Evolutionary conservation across 2,888 invertebrate genomes (phyloP).

Genomic region (Catocala sponsa): DNA sequence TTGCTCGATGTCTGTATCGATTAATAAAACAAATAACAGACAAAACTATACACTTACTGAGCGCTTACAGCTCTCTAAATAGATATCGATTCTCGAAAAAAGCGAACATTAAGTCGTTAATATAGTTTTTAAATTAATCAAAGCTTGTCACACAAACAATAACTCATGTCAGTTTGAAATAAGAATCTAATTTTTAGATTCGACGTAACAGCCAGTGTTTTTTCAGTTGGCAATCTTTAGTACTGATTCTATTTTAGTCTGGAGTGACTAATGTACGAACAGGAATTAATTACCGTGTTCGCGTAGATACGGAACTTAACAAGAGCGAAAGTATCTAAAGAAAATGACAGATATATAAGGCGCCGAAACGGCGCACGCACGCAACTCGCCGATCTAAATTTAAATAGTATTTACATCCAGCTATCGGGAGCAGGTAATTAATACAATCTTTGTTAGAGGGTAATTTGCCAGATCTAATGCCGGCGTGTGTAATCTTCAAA

Average conservation of each 20-base stretch:
- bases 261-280: slow-evolving; percentile 34
- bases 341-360: slow-evolving; percentile 81
- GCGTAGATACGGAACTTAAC: slow-evolving; percentile 36
- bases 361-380: slow-evolving; percentile 70
- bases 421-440: slow-evolving; percentile 87
- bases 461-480: slow-evolving; percentile 88
- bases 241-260: slow-evolving; percentile 24
- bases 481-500: slow-evolving; percentile 88
- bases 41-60: slow-evolving; percentile 52
- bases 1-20: slow-evolving; percentile 66
- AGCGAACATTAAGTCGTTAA: slow-evolving; percentile 28
- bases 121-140: slow-evolving; percentile 47
- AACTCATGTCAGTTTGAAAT: slow-evolving; percentile 32
- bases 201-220: slow-evolving; percentile 20
- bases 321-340: slow-evolving; percentile 63
- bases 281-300: slow-evolving; percentile 42
- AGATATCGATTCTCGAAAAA: slow-evolving; percentile 42
- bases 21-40: slow-evolving; percentile 68
- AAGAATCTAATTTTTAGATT: slow-evolving; percentile 34
- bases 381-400: slow-evolving; percentile 81
- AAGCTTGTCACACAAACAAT: slow-evolving; percentile 51
- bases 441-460: slow-evolving; percentile 88
- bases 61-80: slow-evolving; percentile 49
- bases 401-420: slow-evolving; percentile 84
- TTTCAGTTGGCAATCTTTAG: slow-evolving; percentile 29